Base-by-base conservation (phyloP, 2,797 vertebrate species). In the Sebastiscus albofasciatus region DNA sequence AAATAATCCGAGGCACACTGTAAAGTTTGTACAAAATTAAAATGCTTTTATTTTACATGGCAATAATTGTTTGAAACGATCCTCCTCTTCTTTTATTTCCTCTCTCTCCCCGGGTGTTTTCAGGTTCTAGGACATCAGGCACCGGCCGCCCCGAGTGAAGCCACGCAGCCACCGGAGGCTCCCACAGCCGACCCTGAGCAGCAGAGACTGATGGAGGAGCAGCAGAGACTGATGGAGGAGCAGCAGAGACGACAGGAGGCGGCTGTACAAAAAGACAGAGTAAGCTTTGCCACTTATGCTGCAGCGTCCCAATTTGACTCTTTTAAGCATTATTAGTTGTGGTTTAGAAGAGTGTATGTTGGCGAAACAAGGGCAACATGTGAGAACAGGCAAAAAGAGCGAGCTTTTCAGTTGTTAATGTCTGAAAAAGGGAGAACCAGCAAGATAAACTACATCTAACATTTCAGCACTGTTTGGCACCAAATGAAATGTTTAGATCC, bases 191-290 rank as follows among this genome's bases (percentile, higher is more conserved):
- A 93, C 59, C 92, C 93, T 0, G 81, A 94, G 58, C 92, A 96
- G 78, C 94, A 93, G 70, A 78, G 87, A n/a, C 67, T 18, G 22
- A 46, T 91, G 12, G 70, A 72, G 56, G 56, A 72, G 2, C 69
- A 75, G 79, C 96, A 95, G 83, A 78, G 86, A n/a, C 66, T 18
- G 22, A 46, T 91, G 20, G 70, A 72, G 70, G 70, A 72, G 1
- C 70, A 76, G 79, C 96, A 95, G 83, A 94, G 90, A 22, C 97
- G 95, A 31, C 98, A 99, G 89, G 96, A 98, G 80, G 98, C 98
- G 0, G 92, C 96, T 14, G 8, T 95, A 42, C 96, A 99, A 67
- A 99, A 99, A 91, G 98, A 99, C 92, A 91, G 96, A 92, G 98
- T 99, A 94, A 87, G 94, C 76, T 33, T 59, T 10, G 4, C 3